phyloP scores from a whole-genome alignment of 2,113 vertebrate species.

The Sturnira hondurensis region DNA sequence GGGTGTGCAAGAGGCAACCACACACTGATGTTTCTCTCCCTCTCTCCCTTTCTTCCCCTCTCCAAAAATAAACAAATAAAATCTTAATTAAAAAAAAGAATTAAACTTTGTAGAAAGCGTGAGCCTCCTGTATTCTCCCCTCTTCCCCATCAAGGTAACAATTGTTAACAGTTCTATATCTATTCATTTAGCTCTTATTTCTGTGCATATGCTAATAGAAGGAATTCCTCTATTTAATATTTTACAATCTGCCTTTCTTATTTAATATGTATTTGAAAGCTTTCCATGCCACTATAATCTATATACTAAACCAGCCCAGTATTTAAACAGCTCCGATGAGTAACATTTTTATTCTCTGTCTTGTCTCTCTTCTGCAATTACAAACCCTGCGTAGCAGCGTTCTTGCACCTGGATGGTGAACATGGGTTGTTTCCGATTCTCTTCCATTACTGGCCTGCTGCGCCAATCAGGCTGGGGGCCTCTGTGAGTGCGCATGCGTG shows the following conservation, averaged over 20 bases:
- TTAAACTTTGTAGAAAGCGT: neutral
- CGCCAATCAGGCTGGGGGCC: neutral
- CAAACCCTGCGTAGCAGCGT: neutral
- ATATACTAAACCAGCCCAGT: neutral
- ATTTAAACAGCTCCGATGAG: neutral
- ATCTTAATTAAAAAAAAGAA: neutral
- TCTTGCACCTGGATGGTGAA: neutral
- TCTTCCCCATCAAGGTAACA: neutral
- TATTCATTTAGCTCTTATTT: neutral
- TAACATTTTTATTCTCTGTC: neutral
- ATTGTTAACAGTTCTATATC: neutral
- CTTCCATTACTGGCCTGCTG: no score
- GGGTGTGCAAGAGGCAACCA: no score
- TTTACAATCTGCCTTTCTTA: neutral
- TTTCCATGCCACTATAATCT: neutral
- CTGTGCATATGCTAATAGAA: neutral
- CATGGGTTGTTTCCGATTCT: neutral
- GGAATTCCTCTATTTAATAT: neutral
- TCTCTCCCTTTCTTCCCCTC: no score
- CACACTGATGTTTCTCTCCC: no score
- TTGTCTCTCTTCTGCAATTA: neutral
- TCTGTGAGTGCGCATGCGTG: neutral
- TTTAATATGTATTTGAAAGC: neutral
- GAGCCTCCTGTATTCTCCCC: neutral
- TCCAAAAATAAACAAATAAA: no score